Percentiles rank a stretch among this genome's conserved stretches.
Conservation (phyloP, 2,113 vertebrate genomes). For the mouse (Mus musculus) region GRCm39 chrX:50139501-50140000, state of each 20-base stretch:
- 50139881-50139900: not conserved
- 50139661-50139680: not conserved
- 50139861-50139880: not conserved
- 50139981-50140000: not conserved
- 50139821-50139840: not conserved
- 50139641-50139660: not conserved
- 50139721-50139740: not conserved
- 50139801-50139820: not conserved
- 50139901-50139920: not conserved
- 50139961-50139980: not conserved
- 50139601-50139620: not conserved
- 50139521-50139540: not conserved
- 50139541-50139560: not conserved
- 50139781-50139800: not conserved
- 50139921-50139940: not conserved
- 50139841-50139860: not conserved
- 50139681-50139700: not conserved
- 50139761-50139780: not conserved
- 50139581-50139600: not conserved
- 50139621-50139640: not conserved
- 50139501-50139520: not conserved
- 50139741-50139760: not conserved
- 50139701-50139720: not conserved
- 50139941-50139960: not conserved
- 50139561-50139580: not conserved